Base-by-base conservation (phyloP, 2,888 invertebrate genomes). In the Machimus rusticus region DNA sequence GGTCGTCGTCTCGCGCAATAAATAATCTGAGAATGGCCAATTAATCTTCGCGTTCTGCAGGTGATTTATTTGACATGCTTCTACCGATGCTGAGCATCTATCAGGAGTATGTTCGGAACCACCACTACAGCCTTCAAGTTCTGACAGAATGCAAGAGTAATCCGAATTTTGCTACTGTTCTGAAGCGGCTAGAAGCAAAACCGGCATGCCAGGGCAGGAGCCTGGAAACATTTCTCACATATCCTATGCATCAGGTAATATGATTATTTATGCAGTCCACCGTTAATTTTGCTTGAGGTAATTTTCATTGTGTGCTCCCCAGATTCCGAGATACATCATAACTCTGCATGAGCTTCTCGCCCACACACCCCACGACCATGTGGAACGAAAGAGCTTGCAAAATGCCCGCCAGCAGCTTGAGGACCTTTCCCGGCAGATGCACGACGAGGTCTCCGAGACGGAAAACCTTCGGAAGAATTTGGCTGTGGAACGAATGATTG, bases 51-150 rank as follows among this genome's bases (percentile, higher is more conserved):
- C 31, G 37, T 51, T 51, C 28, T 39, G 14, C 94, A 97, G 98
- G 98, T 91, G 98, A 98, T 93, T 94, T 98, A 91, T 98, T 98
- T 94, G 97, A 98, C 93, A 98, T 98, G 97, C 94, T 98, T 90
- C 94, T 98, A 89, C 98, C 98, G 85, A 98, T 98, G 98, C 93
- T 98, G 93, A 97, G 96, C 90, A 98, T 98, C 91, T 98, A 98
- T 93, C 98, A 98, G 93, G 98, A 98, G 94, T 98, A 98, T 92
- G 98, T 98, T 84, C 93, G 98, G 88, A 98, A 98, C 93, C 98
- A 98, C 92, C 98, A 98, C 93, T 98, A 97, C 94, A 97, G 97
- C 89, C 94, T 98, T 87, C 98, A 98, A 93, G 96, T 97, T 37
- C 94, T 98, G 89, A 98, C 98, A 0, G 98, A 98, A 92, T 98